Evolutionary conservation across 2,888 invertebrate genomes (phyloP).

Genomic region (Cryptus viduatorius): DNA sequence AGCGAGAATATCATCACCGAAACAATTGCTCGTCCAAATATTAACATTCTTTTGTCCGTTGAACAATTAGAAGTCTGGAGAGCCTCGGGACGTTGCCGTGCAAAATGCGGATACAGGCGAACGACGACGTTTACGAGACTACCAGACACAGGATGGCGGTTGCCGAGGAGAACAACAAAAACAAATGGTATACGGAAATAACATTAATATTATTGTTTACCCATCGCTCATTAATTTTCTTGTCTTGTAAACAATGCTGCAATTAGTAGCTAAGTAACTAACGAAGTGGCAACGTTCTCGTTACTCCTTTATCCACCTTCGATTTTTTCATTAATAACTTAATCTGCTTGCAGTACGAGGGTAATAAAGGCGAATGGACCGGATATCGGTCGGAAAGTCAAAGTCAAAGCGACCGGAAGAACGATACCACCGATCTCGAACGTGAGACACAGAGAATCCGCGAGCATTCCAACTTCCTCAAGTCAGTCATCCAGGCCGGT

Average conservation of each 20-base stretch:
- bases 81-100: slow-evolving; percentile 94
- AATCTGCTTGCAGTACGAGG: slow-evolving; percentile 90
- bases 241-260: neutral
- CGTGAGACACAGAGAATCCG: slow-evolving; percentile 79
- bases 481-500: slow-evolving; percentile 82
- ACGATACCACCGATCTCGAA: slow-evolving; percentile 80
- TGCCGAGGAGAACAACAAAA: slow-evolving; percentile 96
- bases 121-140: slow-evolving; percentile 97
- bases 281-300: neutral
- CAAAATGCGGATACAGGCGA: slow-evolving; percentile 97
- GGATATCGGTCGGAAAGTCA: slow-evolving; percentile 95
- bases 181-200: slow-evolving; percentile 90
- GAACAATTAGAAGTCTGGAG: slow-evolving; percentile 88
- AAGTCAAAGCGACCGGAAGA: slow-evolving; percentile 87
- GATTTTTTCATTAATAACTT: neutral
- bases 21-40: neutral
- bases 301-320: neutral
- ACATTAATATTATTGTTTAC: neutral
- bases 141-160: slow-evolving; percentile 96
- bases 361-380: slow-evolving; percentile 97
- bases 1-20: neutral
- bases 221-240: neutral
- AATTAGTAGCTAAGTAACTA: too few relatives aligned
- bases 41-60: neutral
- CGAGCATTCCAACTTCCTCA: slow-evolving; percentile 80